Evolutionary conservation across 2,113 vertebrate genomes (phyloP).

Genomic region (Helogale parvula): DNA sequence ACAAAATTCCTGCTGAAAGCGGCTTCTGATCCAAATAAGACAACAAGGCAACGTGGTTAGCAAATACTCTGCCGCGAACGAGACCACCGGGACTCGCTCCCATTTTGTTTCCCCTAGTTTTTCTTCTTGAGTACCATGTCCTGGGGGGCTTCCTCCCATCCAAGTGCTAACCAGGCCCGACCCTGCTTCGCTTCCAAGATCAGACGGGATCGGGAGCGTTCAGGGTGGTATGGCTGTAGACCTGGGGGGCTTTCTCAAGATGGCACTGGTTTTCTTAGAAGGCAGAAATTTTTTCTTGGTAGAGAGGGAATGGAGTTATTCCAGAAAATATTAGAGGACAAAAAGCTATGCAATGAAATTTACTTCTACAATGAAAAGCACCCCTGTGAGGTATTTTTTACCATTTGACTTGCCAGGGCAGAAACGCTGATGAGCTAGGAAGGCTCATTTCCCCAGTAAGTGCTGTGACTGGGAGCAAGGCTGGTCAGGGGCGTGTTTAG

Average conservation of each 20-base stretch:
- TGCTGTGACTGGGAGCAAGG: not conserved
- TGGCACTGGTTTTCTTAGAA: conserved; percentile 14
- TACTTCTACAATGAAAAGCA: not conserved
- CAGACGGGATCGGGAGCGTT: no score
- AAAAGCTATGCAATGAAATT: not conserved
- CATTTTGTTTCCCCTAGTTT: not conserved
- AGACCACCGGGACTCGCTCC: not conserved
- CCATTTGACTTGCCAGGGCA: not conserved
- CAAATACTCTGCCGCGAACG: not conserved
- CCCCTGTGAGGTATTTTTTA: not conserved
- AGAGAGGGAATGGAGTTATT: not conserved
- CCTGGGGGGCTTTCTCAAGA: not conserved
- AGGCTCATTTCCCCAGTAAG: not conserved
- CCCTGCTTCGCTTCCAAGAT: no score
- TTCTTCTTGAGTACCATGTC: not conserved
- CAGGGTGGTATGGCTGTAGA: no score
- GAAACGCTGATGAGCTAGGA: not conserved
- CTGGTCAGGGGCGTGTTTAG: not conserved
- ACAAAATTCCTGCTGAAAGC: not conserved
- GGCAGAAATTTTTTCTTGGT: conserved; percentile 19
- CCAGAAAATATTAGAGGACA: not conserved
- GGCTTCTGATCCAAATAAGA: not conserved
- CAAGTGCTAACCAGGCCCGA: no score
- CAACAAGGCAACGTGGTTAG: not conserved
- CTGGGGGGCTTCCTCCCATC: not conserved